These are phyloP conservation scores for Cheilosia soror DNA, from an alignment of 2,888 invertebrate genomes.

Conservation along the genomic window DNA sequence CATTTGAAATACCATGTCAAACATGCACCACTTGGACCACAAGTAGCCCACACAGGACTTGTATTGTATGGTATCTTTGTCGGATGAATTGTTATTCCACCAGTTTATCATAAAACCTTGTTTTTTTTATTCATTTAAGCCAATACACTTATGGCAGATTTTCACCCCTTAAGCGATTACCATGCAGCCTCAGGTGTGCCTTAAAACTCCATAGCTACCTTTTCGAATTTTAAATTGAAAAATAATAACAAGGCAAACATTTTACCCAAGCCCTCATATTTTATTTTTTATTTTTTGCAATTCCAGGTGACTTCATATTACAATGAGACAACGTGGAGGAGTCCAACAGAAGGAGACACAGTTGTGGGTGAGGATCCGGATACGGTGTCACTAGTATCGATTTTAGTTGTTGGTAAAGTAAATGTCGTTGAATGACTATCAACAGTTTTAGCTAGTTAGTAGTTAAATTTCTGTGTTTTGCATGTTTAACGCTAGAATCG, in stretches of 20 bases:
- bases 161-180: background rate
- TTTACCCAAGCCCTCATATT: conserved; percentile 38
- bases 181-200: background rate
- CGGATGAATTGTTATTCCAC: too few species aligned
- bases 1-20: too few species aligned
- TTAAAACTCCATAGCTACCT: background rate
- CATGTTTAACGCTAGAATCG: conserved; percentile 33
- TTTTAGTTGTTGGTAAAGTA: conserved; percentile 91
- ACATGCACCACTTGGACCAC: too few species aligned
- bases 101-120: too few species aligned
- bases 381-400: conserved; percentile 91
- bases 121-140: too few species aligned
- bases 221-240: conserved; percentile 44
- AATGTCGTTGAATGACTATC: conserved; percentile 83
- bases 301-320: conserved; percentile 83
- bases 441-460: conserved; percentile 62
- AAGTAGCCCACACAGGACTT: too few species aligned
- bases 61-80: too few species aligned
- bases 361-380: conserved; percentile 88
- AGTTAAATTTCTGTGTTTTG: conserved; percentile 34
- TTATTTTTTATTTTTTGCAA: background rate
- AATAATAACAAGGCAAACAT: conserved; percentile 31
- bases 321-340: conserved; percentile 83
- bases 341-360: conserved; percentile 83
- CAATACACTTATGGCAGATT: background rate